Evolutionary conservation across 2,113 vertebrate genomes (phyloP).

Genomic region (Thamnophis sirtalis): DNA sequence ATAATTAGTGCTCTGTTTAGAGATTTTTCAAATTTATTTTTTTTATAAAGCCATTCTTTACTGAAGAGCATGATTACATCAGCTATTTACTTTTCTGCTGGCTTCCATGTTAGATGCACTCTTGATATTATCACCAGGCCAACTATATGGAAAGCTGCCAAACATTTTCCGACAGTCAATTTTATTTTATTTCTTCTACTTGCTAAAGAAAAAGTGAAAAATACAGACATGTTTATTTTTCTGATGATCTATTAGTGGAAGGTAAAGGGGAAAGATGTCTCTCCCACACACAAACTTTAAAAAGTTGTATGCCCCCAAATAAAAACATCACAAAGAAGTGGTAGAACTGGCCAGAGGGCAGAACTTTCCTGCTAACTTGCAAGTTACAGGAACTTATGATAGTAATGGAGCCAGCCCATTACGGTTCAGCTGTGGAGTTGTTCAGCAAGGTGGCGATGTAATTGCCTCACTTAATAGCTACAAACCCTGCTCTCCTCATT

Average conservation of each 20-base stretch:
- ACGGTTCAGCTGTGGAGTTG: background rate
- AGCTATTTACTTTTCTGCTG: background rate
- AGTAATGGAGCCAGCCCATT: background rate
- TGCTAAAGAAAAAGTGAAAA: background rate
- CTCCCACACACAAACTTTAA: background rate
- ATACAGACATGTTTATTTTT: background rate
- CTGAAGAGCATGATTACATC: background rate
- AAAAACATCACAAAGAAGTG: background rate
- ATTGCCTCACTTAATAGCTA: background rate
- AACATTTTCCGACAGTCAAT: background rate
- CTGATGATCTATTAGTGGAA: background rate
- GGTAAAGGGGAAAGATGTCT: background rate
- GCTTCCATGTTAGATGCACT: background rate
- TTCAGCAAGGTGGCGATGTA: background rate
- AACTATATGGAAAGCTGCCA: background rate
- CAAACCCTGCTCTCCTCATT: background rate
- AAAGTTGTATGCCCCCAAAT: background rate
- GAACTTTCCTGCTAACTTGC: background rate
- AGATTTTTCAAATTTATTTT: background rate
- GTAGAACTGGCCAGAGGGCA: background rate
- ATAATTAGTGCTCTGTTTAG: background rate
- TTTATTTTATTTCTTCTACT: background rate
- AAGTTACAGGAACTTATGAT: background rate
- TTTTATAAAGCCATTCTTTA: background rate
- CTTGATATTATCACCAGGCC: background rate